Conservation (phyloP, 2,797 vertebrate genomes). For the Clarias fuscus region DNA sequence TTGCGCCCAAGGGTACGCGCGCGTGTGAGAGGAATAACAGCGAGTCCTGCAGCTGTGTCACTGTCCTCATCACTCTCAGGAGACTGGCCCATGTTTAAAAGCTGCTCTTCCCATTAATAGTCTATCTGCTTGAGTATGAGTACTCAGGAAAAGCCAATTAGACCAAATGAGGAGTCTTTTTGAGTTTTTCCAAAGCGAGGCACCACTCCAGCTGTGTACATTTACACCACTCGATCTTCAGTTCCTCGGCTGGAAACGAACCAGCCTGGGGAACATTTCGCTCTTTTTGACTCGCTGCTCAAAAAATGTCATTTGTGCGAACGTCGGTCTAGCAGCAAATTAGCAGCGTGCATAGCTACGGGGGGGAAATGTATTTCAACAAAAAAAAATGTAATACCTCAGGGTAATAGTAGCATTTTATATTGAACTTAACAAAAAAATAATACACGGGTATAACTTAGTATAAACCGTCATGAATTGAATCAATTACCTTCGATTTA, state of each 20-base stretch:
- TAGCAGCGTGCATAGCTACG: background rate
- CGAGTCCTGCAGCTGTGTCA: slow-evolving; percentile 31
- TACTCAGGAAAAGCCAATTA: slow-evolving; percentile 1
- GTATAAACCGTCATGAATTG: background rate
- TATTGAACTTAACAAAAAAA: background rate
- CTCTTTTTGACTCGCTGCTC: background rate
- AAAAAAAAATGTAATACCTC: background rate
- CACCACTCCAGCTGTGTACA: background rate
- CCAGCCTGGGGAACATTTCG: slow-evolving; percentile 1
- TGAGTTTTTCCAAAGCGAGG: slow-evolving; percentile 8
- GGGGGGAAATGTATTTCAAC: background rate
- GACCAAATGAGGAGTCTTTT: slow-evolving; percentile 8
- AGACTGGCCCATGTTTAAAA: slow-evolving; percentile 7
- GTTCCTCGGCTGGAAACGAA: slow-evolving; percentile 12
- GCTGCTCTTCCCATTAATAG: background rate
- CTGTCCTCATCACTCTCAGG: slow-evolving; percentile 26
- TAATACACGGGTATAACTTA: background rate
- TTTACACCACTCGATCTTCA: slow-evolving; percentile 30
- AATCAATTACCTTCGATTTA: background rate
- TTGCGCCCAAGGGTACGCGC: background rate
- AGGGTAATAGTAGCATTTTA: background rate
- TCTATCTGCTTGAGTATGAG: background rate
- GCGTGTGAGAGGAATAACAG: background rate
- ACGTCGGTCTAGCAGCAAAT: background rate
- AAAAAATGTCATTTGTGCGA: slow-evolving; percentile 14